These are phyloP conservation scores for Caenorhabditis panamensis DNA, from an alignment of 2,888 invertebrate species.

Conservation along the genomic window DNA sequence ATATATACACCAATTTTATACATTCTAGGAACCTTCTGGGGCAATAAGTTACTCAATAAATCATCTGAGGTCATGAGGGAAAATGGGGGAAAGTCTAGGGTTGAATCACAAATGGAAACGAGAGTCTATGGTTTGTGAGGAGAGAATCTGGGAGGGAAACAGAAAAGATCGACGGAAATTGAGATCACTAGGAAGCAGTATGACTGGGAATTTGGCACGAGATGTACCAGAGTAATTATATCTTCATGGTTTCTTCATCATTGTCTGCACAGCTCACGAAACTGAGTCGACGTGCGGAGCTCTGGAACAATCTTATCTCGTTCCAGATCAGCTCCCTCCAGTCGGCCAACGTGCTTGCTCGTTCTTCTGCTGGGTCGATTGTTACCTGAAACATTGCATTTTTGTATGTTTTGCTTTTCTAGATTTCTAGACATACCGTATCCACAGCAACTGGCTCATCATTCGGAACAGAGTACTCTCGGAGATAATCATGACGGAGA, in stretches of 20 bases:
- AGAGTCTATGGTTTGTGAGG: conserved; percentile 22
- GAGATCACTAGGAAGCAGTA: conserved; percentile 18
- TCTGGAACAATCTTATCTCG: conserved; percentile 70
- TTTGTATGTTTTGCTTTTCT: too few relatives aligned
- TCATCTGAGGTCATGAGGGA: conserved; percentile 38
- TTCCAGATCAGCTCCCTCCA: conserved; percentile 85
- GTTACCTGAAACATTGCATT: conserved; percentile 47
- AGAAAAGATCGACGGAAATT: conserved; percentile 11
- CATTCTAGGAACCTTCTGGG: conserved; percentile 9
- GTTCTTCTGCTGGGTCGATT: conserved; percentile 93
- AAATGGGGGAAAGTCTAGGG: not conserved
- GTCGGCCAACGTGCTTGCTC: conserved; percentile 91
- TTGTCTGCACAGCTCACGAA: conserved; percentile 56
- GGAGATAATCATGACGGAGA: conserved; percentile 74
- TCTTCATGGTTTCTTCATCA: conserved; percentile 49
- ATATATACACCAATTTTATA: conserved; percentile 36
- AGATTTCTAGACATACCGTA: conserved; percentile 62
- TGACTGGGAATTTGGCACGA: conserved; percentile 17
- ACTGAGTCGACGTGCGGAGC: conserved; percentile 62
- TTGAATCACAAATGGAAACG: conserved; percentile 30
- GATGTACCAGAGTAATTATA: conserved; percentile 8
- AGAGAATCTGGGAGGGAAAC: conserved; percentile 9
- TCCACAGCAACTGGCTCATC: conserved; percentile 75
- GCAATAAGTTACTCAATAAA: conserved; percentile 16
- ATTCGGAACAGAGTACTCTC: conserved; percentile 72